Evolutionary conservation across 2,888 invertebrate species (phyloP).

Genomic region (Muschampia plurimacula): DNA sequence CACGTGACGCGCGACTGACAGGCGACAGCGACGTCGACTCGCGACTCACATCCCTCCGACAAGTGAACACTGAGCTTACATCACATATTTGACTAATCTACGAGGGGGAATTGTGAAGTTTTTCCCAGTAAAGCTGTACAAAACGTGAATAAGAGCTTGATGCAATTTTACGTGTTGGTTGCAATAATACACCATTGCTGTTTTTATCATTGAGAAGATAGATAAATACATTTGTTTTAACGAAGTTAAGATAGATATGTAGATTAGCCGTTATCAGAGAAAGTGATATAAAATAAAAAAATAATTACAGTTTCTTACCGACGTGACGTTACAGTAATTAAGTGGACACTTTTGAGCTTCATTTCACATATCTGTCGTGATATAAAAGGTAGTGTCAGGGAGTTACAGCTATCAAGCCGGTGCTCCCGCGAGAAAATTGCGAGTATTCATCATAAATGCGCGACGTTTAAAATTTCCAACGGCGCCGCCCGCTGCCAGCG

Average conservation of each 20-base stretch:
- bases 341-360: conserved; percentile 41
- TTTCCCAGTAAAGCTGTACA: conserved; percentile 12
- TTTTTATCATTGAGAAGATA: neutral
- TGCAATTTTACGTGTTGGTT: conserved; percentile 1
- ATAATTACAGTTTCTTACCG: neutral
- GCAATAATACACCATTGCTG: neutral
- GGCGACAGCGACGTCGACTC: conserved; percentile 52
- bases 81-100: conserved; percentile 57
- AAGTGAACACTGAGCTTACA: conserved; percentile 58
- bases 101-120: conserved; percentile 42
- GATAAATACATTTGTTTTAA: no score
- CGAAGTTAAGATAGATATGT: no score
- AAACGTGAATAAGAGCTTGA: conserved; percentile 1
- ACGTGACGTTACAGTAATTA: conserved; percentile 13
- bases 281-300: neutral
- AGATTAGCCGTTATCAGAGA: neutral
- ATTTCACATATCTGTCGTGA: conserved; percentile 44
- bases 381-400: conserved; percentile 53
- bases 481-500: conserved; percentile 61
- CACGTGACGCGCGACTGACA: conserved; percentile 58
- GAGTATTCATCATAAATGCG: conserved; percentile 82
- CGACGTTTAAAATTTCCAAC: conserved; percentile 81
- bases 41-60: conserved; percentile 54
- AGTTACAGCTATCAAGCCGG: conserved; percentile 66
- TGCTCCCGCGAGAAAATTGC: conserved; percentile 79